Evolutionary conservation across 1,140 invertebrate genomes (phyloP).

Genomic region (Heliconius hewitsoni): DNA sequence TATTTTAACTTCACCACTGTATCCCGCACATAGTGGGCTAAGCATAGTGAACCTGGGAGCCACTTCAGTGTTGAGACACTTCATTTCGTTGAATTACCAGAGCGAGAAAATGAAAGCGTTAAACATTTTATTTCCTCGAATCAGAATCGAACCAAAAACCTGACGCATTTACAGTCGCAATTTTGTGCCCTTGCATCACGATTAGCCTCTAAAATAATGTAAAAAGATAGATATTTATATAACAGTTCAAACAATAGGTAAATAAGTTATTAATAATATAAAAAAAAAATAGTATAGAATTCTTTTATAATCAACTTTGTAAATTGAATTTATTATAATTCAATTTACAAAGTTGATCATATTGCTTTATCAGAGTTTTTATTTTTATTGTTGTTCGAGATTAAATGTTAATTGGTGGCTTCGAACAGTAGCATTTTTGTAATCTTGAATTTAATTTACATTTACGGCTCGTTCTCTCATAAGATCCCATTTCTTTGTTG

Average conservation of each 20-base stretch:
- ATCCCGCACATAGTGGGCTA: no score
- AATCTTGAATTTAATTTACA: slow-evolving; percentile 35
- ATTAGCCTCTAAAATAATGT: neutral
- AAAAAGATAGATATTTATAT: neutral
- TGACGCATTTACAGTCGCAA: no score
- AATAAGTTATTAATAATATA: neutral
- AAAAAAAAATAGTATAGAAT: neutral
- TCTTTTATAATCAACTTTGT: no score
- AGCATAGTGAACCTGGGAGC: no score
- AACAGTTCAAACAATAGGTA: neutral
- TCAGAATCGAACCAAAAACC: no score
- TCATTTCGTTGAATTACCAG: no score
- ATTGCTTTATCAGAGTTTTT: neutral
- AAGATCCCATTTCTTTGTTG: slow-evolving; percentile 46
- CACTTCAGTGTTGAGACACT: no score
- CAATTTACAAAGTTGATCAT: neutral
- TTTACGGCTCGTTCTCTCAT: slow-evolving; percentile 35
- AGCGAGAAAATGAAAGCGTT: no score
- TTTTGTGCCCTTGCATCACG: no score
- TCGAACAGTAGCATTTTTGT: neutral
- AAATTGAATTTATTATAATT: neutral
- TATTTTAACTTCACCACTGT: neutral
- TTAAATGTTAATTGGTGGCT: slow-evolving; percentile 13
- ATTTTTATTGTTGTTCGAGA: neutral
- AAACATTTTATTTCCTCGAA: no score